These are phyloP conservation scores for Astropecten irregularis DNA, from an alignment of 53 echinoderm and acorn worm genomes.

Conservation along the genomic window DNA sequence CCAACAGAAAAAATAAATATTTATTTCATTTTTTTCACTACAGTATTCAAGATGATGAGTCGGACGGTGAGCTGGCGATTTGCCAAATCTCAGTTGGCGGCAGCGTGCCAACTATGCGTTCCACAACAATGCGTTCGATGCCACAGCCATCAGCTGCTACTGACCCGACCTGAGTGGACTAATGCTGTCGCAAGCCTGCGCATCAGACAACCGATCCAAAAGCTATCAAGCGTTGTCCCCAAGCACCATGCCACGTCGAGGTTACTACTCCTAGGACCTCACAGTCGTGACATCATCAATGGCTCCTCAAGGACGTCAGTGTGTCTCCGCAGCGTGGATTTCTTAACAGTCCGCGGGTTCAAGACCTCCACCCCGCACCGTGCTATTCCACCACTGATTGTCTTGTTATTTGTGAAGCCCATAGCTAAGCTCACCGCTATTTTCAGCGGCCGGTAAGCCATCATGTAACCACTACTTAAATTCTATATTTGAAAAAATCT, in stretches of 20 bases:
- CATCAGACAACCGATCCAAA: background rate
- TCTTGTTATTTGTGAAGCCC: conserved; percentile 43
- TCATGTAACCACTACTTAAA: background rate
- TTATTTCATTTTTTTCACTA: background rate
- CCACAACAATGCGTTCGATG: background rate
- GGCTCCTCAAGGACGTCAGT: too few species aligned
- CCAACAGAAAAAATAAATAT: too few species aligned
- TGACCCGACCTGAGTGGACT: background rate
- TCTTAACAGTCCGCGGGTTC: too few species aligned
- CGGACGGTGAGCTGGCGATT: background rate
- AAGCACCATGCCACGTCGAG: background rate
- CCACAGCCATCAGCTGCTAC: background rate
- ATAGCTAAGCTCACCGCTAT: conserved; percentile 48
- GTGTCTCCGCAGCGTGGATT: too few species aligned
- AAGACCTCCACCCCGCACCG: background rate
- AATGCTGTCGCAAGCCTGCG: background rate
- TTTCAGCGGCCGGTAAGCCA: conserved; percentile 52
- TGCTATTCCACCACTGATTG: conserved; percentile 27
- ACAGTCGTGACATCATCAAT: too few species aligned
- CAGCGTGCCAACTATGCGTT: background rate
- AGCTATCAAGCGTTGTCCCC: background rate
- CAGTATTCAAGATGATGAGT: background rate
- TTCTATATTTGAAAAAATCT: too few species aligned
- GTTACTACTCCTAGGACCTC: too few species aligned
- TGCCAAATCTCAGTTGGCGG: background rate